Evolutionary conservation across 2,113 vertebrate species (phyloP).

Genomic region (Lepisosteus oculatus): DNA sequence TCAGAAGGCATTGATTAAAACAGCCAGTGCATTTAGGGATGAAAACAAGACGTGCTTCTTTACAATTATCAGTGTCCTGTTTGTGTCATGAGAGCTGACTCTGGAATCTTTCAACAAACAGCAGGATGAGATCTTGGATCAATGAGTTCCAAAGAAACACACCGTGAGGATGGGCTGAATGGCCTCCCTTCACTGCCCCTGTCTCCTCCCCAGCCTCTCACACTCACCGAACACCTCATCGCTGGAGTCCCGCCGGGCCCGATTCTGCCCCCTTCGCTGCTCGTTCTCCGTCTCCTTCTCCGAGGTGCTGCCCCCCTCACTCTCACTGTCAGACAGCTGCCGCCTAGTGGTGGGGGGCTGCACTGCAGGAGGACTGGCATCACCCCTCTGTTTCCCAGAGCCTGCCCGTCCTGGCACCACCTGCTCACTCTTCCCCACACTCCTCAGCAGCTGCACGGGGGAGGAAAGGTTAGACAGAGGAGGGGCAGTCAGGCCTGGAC

Average conservation of each 20-base stretch:
- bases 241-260: slow-evolving; percentile 44
- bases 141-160: too few species aligned
- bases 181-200: too few species aligned
- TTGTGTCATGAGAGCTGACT: too few species aligned
- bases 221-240: slow-evolving; percentile 70
- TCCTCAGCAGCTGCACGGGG: slow-evolving; percentile 37
- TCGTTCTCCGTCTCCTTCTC: slow-evolving; percentile 54
- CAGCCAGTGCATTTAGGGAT: too few species aligned
- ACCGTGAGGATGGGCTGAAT: too few species aligned
- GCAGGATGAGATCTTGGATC: too few species aligned
- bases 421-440: slow-evolving; percentile 44
- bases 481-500: too few species aligned
- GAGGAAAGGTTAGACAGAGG: not conserved
- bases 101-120: too few species aligned
- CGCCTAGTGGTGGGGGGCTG: not conserved
- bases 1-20: too few species aligned
- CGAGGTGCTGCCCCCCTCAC: not conserved
- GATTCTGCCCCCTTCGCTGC: not conserved
- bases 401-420: slow-evolving; percentile 23
- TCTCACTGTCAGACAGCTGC: slow-evolving; percentile 33
- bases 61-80: too few species aligned
- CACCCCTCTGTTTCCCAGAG: accelerated
- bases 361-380: not conserved
- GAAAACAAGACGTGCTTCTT: too few species aligned
- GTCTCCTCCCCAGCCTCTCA: slow-evolving; percentile 51